phyloP scores from a whole-genome alignment of 2,888 invertebrate species.

The Chrysopilus asiliformis region DNA sequence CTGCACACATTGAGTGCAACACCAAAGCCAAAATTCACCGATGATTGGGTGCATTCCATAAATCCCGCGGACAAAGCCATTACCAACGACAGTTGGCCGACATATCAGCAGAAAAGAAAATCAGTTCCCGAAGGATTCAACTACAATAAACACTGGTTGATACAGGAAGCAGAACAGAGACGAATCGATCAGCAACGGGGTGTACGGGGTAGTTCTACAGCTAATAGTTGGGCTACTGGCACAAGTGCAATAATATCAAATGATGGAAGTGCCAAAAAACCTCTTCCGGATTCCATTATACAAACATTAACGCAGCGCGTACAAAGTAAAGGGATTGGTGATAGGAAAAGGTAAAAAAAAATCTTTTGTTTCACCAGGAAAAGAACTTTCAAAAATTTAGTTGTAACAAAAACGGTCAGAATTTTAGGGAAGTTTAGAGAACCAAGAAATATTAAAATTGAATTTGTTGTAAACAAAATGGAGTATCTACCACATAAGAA shows the following conservation, averaged over 20 bases:
- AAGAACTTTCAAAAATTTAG: too few relatives aligned
- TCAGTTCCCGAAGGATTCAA: slow-evolving; percentile 47
- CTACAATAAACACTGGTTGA: slow-evolving; percentile 81
- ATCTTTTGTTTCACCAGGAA: too few relatives aligned
- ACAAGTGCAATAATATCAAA: slow-evolving; percentile 32
- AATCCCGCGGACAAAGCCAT: slow-evolving; percentile 17
- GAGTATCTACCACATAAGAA: too few relatives aligned
- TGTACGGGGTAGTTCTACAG: slow-evolving; percentile 9
- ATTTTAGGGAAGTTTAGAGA: too few relatives aligned
- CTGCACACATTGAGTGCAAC: slow-evolving; percentile 59
- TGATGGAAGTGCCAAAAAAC: slow-evolving; percentile 41
- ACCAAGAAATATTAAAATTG: too few relatives aligned
- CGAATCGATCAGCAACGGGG: slow-evolving; percentile 46
- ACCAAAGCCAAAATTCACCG: slow-evolving; percentile 59
- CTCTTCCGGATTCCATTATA: slow-evolving; percentile 55
- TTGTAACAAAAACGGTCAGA: too few relatives aligned
- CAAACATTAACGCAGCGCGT: slow-evolving; percentile 56
- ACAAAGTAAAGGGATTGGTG: slow-evolving; percentile 43
- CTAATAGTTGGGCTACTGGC: slow-evolving; percentile 13
- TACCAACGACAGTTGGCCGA: slow-evolving; percentile 36
- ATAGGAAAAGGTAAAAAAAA: slow-evolving; percentile 38
- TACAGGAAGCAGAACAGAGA: slow-evolving; percentile 83
- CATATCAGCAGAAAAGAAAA: slow-evolving; percentile 56
- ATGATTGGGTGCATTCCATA: slow-evolving; percentile 35
- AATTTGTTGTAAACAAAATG: too few relatives aligned